Evolutionary conservation across 2,888 invertebrate species (phyloP), one percentile per base, ranked within the genome.

Genomic region (Hirtodrosophila histrioides): DNA sequence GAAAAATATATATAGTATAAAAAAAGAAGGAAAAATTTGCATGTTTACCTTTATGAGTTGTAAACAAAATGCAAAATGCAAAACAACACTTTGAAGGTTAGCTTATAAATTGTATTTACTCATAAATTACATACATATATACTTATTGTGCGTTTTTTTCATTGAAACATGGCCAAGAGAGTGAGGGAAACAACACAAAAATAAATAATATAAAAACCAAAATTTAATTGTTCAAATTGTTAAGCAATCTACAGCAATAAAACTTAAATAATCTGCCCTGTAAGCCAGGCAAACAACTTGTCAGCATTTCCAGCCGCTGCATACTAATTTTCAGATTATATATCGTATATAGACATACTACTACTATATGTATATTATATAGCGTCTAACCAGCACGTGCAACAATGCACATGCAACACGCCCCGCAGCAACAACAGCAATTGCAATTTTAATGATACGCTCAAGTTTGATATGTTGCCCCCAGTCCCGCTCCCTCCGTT

Each of bases 31-130:
- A 49, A 44, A 33, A 4, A 11, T 29, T 45, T 45, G 45, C 24
- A 60, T 9, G 67, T 60, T 17, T 48, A 61, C 61, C 68, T 81
- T 66, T 66, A 50, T 60, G 54, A 62, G 66, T 64, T 75, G 80
- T 80, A 83, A 80, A 80, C 80, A 79, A 77, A 66, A 77, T 76
- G 69, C 76, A 54, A 54, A 58, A 54, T 79, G 66, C 49, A 68
- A 71, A 62, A 33, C 51, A 54, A 37, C 11, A 36, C 27, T 60
- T 37, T 69, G 78, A 83, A 80, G 79, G 79, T 83, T 83, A 65
- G 72, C 77, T 65, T 67, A 75, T 79, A 71, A 66, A 71, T 69
- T 79, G 48, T 63, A 77, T 83, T 79, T 79, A 73, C 60, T 57
- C 77, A 66, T 71, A 76, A 82, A 74, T 82, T 56, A 62, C 61